Conservation (phyloP, 2,797 vertebrate genomes). For the Alectoris magna region DNA sequence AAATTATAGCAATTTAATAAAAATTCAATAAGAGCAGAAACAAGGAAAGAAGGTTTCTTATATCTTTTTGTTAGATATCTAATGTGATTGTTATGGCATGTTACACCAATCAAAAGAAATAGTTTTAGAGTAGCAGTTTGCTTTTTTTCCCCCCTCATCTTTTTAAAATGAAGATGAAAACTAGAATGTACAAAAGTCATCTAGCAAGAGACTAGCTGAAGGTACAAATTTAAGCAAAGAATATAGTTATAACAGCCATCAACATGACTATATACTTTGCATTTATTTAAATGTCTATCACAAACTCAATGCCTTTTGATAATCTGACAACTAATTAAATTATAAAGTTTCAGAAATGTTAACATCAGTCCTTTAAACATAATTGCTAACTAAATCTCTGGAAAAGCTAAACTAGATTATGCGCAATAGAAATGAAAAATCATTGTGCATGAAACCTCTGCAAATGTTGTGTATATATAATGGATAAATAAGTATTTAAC, state of each 20-base stretch:
- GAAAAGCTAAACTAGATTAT: conserved; percentile 70
- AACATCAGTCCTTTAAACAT: conserved; percentile 73
- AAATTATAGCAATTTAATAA: conserved; percentile 83
- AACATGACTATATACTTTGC: conserved; percentile 69
- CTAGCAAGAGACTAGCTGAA: conserved; percentile 73
- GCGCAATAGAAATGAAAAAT: conserved; percentile 61
- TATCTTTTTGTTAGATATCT: conserved; percentile 78
- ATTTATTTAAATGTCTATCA: conserved; percentile 77
- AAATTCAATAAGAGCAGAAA: conserved; percentile 77
- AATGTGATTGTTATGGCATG: conserved; percentile 76
- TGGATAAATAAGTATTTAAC: conserved; percentile 64
- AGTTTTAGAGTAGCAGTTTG: conserved; percentile 76
- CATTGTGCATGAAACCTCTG: conserved; percentile 68
- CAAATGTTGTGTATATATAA: conserved; percentile 70
- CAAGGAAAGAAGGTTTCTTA: conserved; percentile 75
- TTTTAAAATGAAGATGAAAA: conserved; percentile 76
- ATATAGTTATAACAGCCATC: conserved; percentile 71
- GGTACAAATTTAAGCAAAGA: conserved; percentile 74
- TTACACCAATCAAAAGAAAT: conserved; percentile 76
- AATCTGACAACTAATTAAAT: conserved; percentile 78
- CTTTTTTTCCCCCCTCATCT: conserved; percentile 72
- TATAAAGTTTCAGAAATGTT: conserved; percentile 75
- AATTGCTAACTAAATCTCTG: conserved; percentile 70
- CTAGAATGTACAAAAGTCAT: conserved; percentile 74
- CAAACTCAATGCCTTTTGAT: conserved; percentile 74